Base-by-base conservation (phyloP, 2,113 vertebrate species). In the Bos javanicus region DNA sequence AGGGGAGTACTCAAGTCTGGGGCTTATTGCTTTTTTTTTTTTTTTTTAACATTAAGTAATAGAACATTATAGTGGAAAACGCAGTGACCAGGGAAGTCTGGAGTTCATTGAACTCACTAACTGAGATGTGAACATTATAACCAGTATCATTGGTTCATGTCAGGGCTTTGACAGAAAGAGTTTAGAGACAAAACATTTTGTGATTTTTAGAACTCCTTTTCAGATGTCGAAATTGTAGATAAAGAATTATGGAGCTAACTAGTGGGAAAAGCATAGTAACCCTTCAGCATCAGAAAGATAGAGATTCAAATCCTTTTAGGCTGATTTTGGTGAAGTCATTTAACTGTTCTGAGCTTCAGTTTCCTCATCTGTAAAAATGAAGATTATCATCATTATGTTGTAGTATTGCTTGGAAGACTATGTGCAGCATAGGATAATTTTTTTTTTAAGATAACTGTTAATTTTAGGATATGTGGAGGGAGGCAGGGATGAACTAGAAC, bases 141-240 rank as follows among this genome's bases (percentile, higher is more conserved):
- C 30, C 30, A 64, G 26, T 11, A 54, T 94, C 59, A 57, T 81
- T 56, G n/a, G 39, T 87, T 85, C 52, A 94, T 4, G 8, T 3
- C 57, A 87, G 33, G 19, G 84, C 59, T 86, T 56, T n/a, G 13
- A 67, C 39, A 67, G 50, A 36, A 60, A 43, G 11, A 52, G 12
- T 46, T 71, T 76, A 84, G 28, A 67, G 9, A 21, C 12, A 62
- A 86, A 87, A 60, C 3, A n/a, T 71, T 78, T 46, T 89, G 48
- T 91, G 64, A 85, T 57, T 30, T 92, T 94, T 88, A 62, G 50
- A 92, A 36, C 30, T 94, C 33, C 46, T 83, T 80, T 94, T 95
- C 33, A 59, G 25, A 82, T 59, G 89, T 96, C 6, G 36, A 94
- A 92, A 94, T 15, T 46, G 39, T 21, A 96, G 28, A 11, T 39